A percentile compares a stretch with the other conserved stretches of the same genome.
Evolutionary conservation across 2,113 vertebrate genomes (phyloP).

Genomic region (Halcyon senegalensis): DNA sequence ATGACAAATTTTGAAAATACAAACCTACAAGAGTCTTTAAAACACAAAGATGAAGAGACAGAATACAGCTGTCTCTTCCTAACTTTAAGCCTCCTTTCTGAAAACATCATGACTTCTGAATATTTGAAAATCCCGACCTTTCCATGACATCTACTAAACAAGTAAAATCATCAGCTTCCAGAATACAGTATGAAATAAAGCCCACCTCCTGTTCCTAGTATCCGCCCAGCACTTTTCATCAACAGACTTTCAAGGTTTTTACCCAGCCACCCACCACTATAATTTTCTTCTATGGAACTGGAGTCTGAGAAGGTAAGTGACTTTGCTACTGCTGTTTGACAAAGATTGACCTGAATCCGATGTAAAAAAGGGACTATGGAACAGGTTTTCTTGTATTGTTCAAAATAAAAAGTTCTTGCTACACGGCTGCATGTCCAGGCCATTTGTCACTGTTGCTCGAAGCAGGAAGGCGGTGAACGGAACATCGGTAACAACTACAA

Average conservation of each 20-base stretch:
- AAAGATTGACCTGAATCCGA: neutral
- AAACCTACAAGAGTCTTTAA: neutral
- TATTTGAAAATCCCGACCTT: neutral
- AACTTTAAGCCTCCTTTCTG: neutral
- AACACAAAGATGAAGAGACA: neutral
- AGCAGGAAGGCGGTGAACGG: rapidly evolving
- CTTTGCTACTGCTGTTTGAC: neutral
- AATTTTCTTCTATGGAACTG: neutral
- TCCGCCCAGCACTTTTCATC: neutral
- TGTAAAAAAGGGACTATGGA: neutral
- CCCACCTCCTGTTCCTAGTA: neutral
- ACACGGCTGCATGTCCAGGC: rapidly evolving
- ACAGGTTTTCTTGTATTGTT: neutral
- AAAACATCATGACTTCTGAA: neutral
- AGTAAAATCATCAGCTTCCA: neutral
- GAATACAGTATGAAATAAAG: neutral
- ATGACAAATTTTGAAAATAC: neutral
- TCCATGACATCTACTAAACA: neutral
- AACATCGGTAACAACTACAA: neutral
- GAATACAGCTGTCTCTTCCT: neutral
- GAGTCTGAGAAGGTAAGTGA: neutral
- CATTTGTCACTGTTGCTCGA: rapidly evolving
- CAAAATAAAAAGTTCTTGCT: neutral
- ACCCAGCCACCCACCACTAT: neutral
- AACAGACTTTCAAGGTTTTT: neutral